Percentiles rank a stretch among this genome's conserved stretches.
Conservation (phyloP, 2,113 vertebrate genomes). For the Oophaga pumilio region DNA sequence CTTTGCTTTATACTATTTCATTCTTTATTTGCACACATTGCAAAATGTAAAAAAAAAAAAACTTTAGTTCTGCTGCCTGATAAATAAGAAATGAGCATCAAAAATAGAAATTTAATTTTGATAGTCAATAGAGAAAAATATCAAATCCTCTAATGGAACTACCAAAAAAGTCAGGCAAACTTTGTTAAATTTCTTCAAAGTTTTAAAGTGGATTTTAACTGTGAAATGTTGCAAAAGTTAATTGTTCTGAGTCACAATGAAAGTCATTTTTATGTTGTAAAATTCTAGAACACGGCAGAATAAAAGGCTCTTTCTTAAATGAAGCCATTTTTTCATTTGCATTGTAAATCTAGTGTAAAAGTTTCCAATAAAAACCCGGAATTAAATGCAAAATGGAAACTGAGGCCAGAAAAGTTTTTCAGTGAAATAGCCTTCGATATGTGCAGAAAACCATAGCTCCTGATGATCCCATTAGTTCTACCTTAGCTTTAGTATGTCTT, state of each 20-base stretch:
- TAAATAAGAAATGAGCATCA: too few relatives aligned
- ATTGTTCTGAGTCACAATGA: not conserved
- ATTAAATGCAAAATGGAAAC: not conserved
- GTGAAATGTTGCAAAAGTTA: not conserved
- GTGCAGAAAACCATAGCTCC: not conserved
- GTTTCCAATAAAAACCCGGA: not conserved
- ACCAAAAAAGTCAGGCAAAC: not conserved
- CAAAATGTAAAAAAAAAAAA: too few relatives aligned
- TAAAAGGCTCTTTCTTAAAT: not conserved
- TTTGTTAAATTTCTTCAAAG: not conserved
- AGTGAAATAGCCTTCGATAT: not conserved
- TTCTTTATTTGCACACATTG: too few relatives aligned
- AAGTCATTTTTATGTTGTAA: not conserved
- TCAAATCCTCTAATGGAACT: not conserved
- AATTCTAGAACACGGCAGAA: not conserved
- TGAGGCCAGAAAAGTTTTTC: not conserved
- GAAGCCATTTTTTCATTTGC: not conserved
- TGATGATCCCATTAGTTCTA: too few relatives aligned
- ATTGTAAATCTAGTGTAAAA: not conserved
- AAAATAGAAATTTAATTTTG: too few relatives aligned
- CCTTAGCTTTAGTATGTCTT: not conserved
- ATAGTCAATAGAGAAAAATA: too few relatives aligned
- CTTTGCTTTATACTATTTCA: too few relatives aligned
- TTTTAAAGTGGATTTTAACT: not conserved
- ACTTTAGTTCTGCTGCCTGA: too few relatives aligned